Base-by-base conservation (phyloP, 2,797 vertebrate species). In the Lagocephalus sceleratus region DNA sequence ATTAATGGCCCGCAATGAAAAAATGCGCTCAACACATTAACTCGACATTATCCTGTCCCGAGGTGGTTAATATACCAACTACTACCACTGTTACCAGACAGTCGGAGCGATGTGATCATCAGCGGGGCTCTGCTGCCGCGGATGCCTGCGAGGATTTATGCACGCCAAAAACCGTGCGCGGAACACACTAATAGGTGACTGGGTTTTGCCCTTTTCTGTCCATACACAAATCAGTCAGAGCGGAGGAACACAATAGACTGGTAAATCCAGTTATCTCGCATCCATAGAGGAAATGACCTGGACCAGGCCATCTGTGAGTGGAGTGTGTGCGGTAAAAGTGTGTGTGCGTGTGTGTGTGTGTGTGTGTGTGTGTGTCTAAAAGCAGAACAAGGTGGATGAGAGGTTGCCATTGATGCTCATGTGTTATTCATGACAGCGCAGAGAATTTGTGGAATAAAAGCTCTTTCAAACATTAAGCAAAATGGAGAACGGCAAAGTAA, bases 211-310 rank as follows among this genome's bases (percentile, higher is more conserved):
- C 66, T 79, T 82, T 85, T 81, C 54, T 73, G 51, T 60, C 71
- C 59, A 84, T 91, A 90, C 91, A 88, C 85, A 88, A 76, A 86
- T 87, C 84, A 80, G 78, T 86, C 84, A 87, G 80, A 86, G 87
- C 75, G 88, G 84, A 84, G 89, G 87, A 90, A 82, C 87, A 86
- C 68, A 84, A 85, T 81, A 85, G 70, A 73, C 75, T 74, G 60
- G 68, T 80, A 88, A 92, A 93, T 88, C 79, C 87, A 88, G 83
- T 92, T 92, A 91, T 85, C 79, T 78, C 73, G 75, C 85, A 84
- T 85, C 78, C 79, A 80, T 74, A 82, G 75, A 91, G 80, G 83
- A 89, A 91, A 88, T 84, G 81, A 83, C 78, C 82, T 84, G 75
- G 56, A 76, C 73, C 56, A 71, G 82, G 75, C 79, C 75, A 89